Evolutionary conservation across 2,888 invertebrate genomes (phyloP).

Genomic region (Stenoptilia bipunctidactyla): DNA sequence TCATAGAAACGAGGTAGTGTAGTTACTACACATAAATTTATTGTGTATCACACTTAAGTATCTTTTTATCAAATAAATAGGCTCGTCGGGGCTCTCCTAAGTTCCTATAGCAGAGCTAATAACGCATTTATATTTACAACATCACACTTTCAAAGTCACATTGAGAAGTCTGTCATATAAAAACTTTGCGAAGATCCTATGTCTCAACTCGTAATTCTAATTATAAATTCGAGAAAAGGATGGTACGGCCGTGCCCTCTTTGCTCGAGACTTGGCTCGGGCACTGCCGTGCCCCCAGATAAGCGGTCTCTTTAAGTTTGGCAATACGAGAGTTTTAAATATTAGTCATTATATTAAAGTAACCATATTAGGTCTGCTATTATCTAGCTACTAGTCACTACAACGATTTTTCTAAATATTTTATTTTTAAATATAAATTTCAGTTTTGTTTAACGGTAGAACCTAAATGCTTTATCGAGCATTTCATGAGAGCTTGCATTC

Average conservation of each 20-base stretch:
- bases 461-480: slow-evolving; percentile 56
- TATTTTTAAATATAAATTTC: slow-evolving; percentile 38
- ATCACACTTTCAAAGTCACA: slow-evolving; percentile 67
- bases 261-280: too few species aligned
- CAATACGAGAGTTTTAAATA: slow-evolving; percentile 36
- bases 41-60: slow-evolving; percentile 46
- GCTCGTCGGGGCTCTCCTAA: slow-evolving; percentile 27
- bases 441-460: slow-evolving; percentile 42
- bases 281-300: too few species aligned
- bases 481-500: slow-evolving; percentile 29
- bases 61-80: slow-evolving; percentile 27
- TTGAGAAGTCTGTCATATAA: slow-evolving; percentile 61
- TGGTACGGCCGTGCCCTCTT: too few species aligned
- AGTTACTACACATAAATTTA: slow-evolving; percentile 59
- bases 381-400: slow-evolving; percentile 53
- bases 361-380: slow-evolving; percentile 19
- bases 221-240: too few species aligned
- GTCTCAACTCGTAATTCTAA: slow-evolving; percentile 64
- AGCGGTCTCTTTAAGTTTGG: slow-evolving; percentile 52
- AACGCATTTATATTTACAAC: slow-evolving; percentile 25
- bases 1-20: slow-evolving; percentile 60
- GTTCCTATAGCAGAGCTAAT: slow-evolving; percentile 24
- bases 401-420: slow-evolving; percentile 38
- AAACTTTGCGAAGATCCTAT: slow-evolving; percentile 54
- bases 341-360: background rate